Percentiles rank a stretch among this genome's conserved stretches.
Evolutionary conservation across 2,113 vertebrate genomes (phyloP).

Genomic region (Centropus unirufus): DNA sequence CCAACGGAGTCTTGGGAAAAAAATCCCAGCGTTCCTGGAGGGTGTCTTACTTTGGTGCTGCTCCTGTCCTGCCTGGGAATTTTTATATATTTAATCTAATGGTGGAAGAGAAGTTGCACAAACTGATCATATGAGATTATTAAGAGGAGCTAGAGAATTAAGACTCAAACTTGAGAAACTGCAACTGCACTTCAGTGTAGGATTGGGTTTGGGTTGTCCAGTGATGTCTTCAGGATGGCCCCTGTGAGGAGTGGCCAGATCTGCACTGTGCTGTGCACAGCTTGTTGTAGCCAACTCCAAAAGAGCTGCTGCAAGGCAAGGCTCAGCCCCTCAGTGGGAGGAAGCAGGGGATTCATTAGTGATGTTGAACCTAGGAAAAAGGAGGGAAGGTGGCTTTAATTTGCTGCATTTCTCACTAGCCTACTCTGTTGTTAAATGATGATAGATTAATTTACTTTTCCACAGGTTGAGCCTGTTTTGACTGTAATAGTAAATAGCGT

Average conservation of each 20-base stretch:
- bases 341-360: rapidly evolving
- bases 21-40: background rate
- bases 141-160: background rate
- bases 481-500: background rate
- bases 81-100: background rate
- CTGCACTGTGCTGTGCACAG: rapidly evolving
- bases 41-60: background rate
- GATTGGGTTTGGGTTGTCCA: rapidly evolving
- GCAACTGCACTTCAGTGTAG: rapidly evolving
- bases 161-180: background rate
- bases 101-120: background rate
- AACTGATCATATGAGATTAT: rapidly evolving
- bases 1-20: background rate
- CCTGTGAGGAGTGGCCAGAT: rapidly evolving
- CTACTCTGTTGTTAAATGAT: background rate
- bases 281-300: background rate
- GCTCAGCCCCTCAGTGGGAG: background rate
- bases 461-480: background rate
- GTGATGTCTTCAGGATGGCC: too few species aligned
- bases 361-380: background rate
- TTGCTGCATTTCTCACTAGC: background rate
- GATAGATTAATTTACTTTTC: background rate
- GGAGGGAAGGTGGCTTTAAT: background rate
- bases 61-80: background rate
- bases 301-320: rapidly evolving